Evolutionary conservation across 2,797 vertebrate species (phyloP), one percentile per base, ranked within the genome.

Genomic region (Oreochromis mossambicus): DNA sequence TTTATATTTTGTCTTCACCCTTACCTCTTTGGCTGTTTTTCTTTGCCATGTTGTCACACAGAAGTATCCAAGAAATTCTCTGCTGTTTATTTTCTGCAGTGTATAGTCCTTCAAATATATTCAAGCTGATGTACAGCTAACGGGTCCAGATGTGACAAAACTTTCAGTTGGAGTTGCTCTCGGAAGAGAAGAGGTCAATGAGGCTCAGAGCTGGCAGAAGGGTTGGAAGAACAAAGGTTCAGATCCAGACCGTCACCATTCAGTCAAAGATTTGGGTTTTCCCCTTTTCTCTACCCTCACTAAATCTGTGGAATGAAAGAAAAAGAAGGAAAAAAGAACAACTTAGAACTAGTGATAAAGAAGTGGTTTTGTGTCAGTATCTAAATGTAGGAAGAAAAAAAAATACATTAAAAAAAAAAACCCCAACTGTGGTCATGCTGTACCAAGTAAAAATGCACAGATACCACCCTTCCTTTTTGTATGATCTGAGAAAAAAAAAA

Each of bases 11-110:
- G 32, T 36, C 38, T 81, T 51, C 52, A 63, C 19, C 89, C 96
- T 68, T 88, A 97, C 97, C 97, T 86, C 92, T 97, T 34, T 92
- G 94, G 89, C 93, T 94, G 92, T 96, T 96, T 88, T 95, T 97
- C 94, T 96, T 97, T 5, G 97, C 95, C 97, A 97, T 97, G 76
- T 68, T 92, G 84, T 83, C 83, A 79, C 70, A 56, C 56, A 80
- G 48, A 80, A 4, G 56, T 83, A 81, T 89, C 63, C 3, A 8
- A 52, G 80, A 73, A 85, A 85, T 2, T 6, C 19, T 81, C 34
- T 6, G 46, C 21, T 73, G 19, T 70, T 32, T 55, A 43, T 43
- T 70, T 43, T 43, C 76, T 15, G 7, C 52, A 70, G 81, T 68
- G 38, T 61, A 56, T 51, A 70, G 80, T 3, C 4, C 78, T 84